Conservation (phyloP, 1,140 invertebrate species). For the Drosophila nigrodunni region DNA sequence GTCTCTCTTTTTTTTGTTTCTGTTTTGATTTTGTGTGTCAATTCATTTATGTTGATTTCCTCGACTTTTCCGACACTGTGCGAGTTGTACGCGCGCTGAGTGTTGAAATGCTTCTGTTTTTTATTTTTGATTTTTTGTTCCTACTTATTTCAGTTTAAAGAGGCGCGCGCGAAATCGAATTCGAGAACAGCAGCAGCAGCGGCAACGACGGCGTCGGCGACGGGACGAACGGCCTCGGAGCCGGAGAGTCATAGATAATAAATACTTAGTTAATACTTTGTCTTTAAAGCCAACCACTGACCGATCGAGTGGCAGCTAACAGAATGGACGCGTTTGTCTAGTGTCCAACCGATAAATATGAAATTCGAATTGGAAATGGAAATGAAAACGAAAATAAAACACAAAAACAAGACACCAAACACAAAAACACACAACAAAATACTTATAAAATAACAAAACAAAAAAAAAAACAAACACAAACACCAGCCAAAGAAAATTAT, state of each 20-base stretch:
- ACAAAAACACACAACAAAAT: conserved; percentile 1
- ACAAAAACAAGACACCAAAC: conserved; percentile 23
- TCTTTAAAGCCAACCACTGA: background rate
- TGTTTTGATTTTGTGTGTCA: too few relatives aligned
- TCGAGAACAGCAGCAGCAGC: background rate
- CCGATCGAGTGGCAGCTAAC: conserved; percentile 29
- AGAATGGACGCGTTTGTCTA: conserved; percentile 70
- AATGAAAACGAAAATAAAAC: conserved; percentile 31
- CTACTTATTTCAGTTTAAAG: conserved; percentile 25
- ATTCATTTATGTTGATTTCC: conserved; percentile 18
- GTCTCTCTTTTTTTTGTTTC: conserved; percentile 11
- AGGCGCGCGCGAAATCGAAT: conserved; percentile 37
- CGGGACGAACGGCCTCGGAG: conserved; percentile 11
- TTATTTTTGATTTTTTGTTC: conserved; percentile 8
- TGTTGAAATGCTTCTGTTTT: conserved; percentile 64
- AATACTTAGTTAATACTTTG: background rate
- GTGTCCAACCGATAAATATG: conserved; percentile 72
- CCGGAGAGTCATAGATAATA: conserved; percentile 2
- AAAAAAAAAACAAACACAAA: conserved; percentile 3
- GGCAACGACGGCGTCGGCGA: conserved; percentile 6
- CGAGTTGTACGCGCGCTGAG: conserved; percentile 43
- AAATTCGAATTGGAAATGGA: conserved; percentile 66
- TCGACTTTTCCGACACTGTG: background rate
- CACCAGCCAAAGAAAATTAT: conserved; percentile 70
- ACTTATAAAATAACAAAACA: conserved; percentile 3